These are phyloP conservation scores for Cheiracanthium punctorium DNA, from an alignment of 2,888 invertebrate species.

Conservation along the genomic window DNA sequence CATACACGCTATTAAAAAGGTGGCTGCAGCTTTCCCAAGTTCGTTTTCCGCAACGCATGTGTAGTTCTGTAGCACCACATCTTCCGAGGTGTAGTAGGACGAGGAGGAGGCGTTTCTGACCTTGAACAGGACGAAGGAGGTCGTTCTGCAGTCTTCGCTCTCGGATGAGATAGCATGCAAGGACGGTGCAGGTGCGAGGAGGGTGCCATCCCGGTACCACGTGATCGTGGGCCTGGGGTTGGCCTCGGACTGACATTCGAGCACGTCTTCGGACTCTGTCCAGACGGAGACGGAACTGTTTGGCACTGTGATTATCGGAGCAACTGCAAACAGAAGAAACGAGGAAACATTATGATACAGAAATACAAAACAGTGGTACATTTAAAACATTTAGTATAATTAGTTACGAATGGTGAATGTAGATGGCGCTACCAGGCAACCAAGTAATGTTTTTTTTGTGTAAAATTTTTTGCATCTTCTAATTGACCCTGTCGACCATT, in stretches of 20 bases:
- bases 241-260: slow-evolving; percentile 67
- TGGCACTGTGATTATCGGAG: slow-evolving; percentile 55
- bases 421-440: no score
- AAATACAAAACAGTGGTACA: no score
- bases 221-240: slow-evolving; percentile 61
- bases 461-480: no score
- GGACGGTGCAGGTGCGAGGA: slow-evolving; percentile 22
- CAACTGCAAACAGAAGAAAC: slow-evolving; percentile 24
- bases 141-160: slow-evolving; percentile 36
- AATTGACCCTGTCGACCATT: no score
- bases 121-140: slow-evolving; percentile 30
- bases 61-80: slow-evolving; percentile 63
- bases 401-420: no score
- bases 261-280: neutral
- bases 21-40: slow-evolving; percentile 52
- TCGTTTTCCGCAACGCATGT: slow-evolving; percentile 69
- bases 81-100: neutral
- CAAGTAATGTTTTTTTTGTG: no score
- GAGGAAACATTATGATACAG: no score
- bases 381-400: no score
- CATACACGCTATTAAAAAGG: slow-evolving; percentile 58
- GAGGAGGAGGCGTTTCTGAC: neutral
- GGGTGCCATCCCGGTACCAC: slow-evolving; percentile 69
- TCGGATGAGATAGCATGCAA: slow-evolving; percentile 33
- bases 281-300: slow-evolving; percentile 18